Percentiles rank a stretch among this genome's conserved stretches.
Evolutionary conservation across 2,797 vertebrate species (phyloP).

Genomic region (Halcyon badia): DNA sequence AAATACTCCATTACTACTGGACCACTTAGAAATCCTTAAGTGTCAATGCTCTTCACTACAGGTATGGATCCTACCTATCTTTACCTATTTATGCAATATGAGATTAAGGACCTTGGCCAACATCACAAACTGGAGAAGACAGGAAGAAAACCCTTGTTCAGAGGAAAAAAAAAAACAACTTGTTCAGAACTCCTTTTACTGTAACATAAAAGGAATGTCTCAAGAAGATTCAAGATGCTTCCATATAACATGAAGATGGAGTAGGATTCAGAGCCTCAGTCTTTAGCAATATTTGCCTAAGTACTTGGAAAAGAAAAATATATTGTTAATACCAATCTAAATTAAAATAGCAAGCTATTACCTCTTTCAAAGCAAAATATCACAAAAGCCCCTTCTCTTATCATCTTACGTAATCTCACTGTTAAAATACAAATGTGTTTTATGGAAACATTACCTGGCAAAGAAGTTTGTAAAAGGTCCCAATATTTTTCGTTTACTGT

Average conservation of each 20-base stretch:
- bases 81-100: background rate
- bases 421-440: background rate
- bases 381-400: background rate
- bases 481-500: constrained; percentile 79
- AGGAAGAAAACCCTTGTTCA: background rate
- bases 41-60: background rate
- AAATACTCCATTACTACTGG: background rate
- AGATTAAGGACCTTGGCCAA: background rate
- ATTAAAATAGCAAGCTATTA: background rate
- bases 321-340: background rate
- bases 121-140: background rate
- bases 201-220: background rate
- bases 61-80: background rate
- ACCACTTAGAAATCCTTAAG: background rate
- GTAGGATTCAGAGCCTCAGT: background rate
- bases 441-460: constrained; percentile 80
- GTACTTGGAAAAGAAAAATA: background rate
- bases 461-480: constrained; percentile 89
- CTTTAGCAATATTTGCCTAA: background rate
- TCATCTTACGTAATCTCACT: background rate
- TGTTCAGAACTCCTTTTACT: background rate
- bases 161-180: background rate
- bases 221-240: background rate
- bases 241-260: background rate
- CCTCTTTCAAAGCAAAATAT: background rate